Evolutionary conservation across 37 sponge, comb jelly and placozoan species (phyloP), one percentile per base, ranked within the genome.

Genomic region (Diacarnus erythraeanus): DNA sequence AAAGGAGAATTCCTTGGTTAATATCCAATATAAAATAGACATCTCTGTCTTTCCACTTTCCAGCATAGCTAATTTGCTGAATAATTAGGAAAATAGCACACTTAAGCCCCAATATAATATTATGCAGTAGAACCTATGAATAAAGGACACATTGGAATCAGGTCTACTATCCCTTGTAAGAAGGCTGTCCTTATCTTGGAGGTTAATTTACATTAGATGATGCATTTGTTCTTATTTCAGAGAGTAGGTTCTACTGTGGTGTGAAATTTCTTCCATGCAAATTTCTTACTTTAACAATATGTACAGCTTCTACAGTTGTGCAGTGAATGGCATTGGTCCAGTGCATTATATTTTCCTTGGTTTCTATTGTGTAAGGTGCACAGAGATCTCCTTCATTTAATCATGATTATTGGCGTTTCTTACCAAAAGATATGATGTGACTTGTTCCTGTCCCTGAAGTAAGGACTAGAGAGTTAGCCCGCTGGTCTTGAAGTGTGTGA

Each of bases 391-490:
- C 2, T 12, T 23, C 40, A 2, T 66, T 42, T 47, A 0, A 63
- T 23, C 29, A 17, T 36, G 34, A 29, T 25, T 21, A 57, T 39
- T 18, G 25, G 1, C 35, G 43, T 38, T 22, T n/a, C 64, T 15
- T 47, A 79, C 80, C 87, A 80, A 74, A 80, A 3, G 87, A 79
- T 22, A 86, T 37, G 40, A 72, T 78, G 36, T 86, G 87, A 36
- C 22, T 80, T 30, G 42, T n/a, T 37, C 87, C 87, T 34, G 36
- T 80, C 2, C 79, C 80, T 27, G 80, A 64, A 2, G 75, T 66
- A 31, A 86, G 29, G 15, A 68, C 27, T 18, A 86, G 21, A 25
- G 79, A 78, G 57, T 78, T 59, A 3, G 72, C 73, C 25, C 81
- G 37, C 44, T 81, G 81, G 15, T 78, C 72, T 33, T 21, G 74